A percentile compares a stretch with the other conserved stretches of the same genome.
These are phyloP conservation scores for Nylanderia fulva DNA, from an alignment of 1,140 invertebrate species.

Conservation along the genomic window DNA sequence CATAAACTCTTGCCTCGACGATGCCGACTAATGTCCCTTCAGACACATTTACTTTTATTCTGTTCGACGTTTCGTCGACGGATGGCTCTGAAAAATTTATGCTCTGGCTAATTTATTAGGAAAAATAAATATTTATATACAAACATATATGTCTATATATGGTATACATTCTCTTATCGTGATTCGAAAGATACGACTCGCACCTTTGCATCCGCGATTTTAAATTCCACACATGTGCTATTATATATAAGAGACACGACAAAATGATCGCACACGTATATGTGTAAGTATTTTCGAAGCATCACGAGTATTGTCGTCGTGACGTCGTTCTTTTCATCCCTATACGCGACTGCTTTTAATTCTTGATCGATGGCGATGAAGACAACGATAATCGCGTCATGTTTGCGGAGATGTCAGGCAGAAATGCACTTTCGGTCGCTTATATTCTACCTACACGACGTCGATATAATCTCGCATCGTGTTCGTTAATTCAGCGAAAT, in stretches of 20 bases:
- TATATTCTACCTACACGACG: not conserved
- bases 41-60: not conserved
- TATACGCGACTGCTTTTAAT: constrained; percentile 1
- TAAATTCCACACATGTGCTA: too few relatives aligned
- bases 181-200: too few relatives aligned
- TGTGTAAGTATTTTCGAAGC: not conserved
- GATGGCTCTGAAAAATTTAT: too few relatives aligned
- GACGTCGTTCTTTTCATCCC: not conserved
- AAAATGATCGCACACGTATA: too few relatives aligned
- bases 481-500: constrained; percentile 47
- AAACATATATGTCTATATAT: too few relatives aligned
- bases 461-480: constrained; percentile 12
- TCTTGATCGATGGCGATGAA: constrained; percentile 8
- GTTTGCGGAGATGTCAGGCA: constrained; percentile 4
- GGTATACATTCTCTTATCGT: too few relatives aligned
- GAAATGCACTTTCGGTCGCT: not conserved
- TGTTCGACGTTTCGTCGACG: too few relatives aligned
- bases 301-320: not conserved
- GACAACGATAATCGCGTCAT: constrained; percentile 15
- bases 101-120: too few relatives aligned
- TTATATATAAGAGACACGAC: too few relatives aligned
- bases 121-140: too few relatives aligned
- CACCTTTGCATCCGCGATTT: too few relatives aligned
- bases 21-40: constrained; percentile 72
- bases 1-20: too few relatives aligned